Conservation (phyloP, 2,797 vertebrate species). For the Sebastes itinus region DNA sequence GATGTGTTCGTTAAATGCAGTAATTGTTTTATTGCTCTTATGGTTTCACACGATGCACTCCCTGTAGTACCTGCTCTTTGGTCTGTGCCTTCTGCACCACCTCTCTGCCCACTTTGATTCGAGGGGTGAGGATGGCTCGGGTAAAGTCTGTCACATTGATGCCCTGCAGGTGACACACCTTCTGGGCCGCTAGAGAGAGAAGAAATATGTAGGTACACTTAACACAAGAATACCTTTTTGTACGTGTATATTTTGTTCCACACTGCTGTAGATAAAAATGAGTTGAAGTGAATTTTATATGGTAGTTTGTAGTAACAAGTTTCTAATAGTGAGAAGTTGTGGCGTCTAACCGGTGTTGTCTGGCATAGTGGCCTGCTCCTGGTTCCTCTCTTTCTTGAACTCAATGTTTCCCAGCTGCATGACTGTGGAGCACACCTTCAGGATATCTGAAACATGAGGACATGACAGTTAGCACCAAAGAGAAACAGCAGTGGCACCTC, state of each 20-base stretch:
- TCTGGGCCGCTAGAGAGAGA: conserved; percentile 89
- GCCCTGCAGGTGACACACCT: conserved; percentile 96
- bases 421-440: conserved; percentile 94
- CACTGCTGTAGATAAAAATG: neutral
- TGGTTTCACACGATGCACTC: neutral
- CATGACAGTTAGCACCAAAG: neutral
- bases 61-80: conserved; percentile 91
- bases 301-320: neutral
- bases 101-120: conserved; percentile 97
- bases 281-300: neutral
- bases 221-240: neutral
- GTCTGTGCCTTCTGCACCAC: conserved; percentile 98
- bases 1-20: neutral
- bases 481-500: neutral
- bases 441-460: conserved; percentile 82
- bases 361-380: conserved; percentile 97
- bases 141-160: conserved; percentile 99
- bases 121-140: conserved; percentile 93
- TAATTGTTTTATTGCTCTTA: neutral
- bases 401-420: conserved; percentile 96
- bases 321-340: neutral
- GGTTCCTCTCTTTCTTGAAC: conserved; percentile 98
- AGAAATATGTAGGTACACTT: neutral
- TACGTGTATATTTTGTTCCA: neutral
- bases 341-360: conserved; percentile 91